phyloP scores from a whole-genome alignment of 1,140 invertebrate species.

The Gryllus bimaculatus region DNA sequence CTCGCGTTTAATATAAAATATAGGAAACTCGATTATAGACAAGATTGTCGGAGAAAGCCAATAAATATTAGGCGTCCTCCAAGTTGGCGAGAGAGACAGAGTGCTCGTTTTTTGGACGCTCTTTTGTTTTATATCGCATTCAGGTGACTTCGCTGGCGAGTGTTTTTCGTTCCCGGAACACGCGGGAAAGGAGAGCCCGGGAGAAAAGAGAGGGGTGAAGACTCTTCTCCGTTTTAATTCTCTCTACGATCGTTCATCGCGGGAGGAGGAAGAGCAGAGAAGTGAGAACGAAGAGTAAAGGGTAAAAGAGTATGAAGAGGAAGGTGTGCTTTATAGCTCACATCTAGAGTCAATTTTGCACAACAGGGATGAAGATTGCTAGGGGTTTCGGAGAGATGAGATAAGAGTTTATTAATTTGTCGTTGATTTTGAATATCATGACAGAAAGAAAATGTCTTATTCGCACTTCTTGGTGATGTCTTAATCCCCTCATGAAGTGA shows the following conservation, averaged over 20 bases:
- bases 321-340: neutral
- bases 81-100: neutral
- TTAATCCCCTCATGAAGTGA: too few species aligned
- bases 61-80: neutral
- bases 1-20: constrained; percentile 5
- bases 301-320: neutral
- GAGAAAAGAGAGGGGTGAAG: neutral
- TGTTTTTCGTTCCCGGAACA: neutral
- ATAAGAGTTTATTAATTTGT: too few species aligned
- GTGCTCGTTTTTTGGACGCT: neutral
- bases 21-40: neutral
- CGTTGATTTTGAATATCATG: too few species aligned
- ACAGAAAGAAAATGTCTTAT: too few species aligned
- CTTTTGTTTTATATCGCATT: neutral
- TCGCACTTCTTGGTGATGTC: too few species aligned
- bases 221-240: neutral
- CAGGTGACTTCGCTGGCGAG: neutral
- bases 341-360: too few species aligned
- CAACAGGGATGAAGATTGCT: too few species aligned
- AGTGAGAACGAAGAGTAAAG: neutral
- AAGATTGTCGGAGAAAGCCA: neutral
- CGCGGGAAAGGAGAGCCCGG: neutral
- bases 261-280: neutral
- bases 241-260: neutral
- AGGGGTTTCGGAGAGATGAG: too few species aligned